Evolutionary conservation across 2,113 vertebrate genomes (phyloP).

Genomic region (Panurus biarmicus): DNA sequence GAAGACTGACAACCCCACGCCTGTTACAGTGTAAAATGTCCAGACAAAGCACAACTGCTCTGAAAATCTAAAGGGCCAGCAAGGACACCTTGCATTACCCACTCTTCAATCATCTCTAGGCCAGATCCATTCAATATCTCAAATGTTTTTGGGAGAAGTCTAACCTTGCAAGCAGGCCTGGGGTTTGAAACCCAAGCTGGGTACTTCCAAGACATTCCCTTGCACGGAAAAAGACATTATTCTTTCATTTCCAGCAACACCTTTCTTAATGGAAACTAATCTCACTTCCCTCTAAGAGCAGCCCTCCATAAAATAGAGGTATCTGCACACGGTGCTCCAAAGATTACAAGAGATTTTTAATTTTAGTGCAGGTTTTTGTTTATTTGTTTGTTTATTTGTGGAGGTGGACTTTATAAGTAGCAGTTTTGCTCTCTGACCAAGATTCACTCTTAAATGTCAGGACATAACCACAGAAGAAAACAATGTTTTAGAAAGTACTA

Average conservation of each 20-base stretch:
- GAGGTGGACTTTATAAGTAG: not conserved
- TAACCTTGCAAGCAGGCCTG: not conserved
- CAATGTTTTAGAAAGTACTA: not conserved
- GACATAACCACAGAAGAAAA: slow-evolving; percentile 1
- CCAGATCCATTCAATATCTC: not conserved
- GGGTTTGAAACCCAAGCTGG: not conserved
- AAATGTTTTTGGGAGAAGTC: not conserved
- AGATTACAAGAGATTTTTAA: not conserved
- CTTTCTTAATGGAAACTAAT: not conserved
- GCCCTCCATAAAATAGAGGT: not conserved
- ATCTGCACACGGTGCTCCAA: not conserved
- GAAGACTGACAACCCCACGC: not conserved
- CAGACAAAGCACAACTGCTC: not conserved
- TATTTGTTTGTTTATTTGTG: not conserved
- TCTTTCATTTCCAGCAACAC: not conserved
- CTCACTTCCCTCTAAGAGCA: not conserved
- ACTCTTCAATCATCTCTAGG: not conserved
- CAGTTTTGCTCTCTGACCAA: not conserved
- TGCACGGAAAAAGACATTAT: not conserved
- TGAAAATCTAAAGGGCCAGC: not conserved
- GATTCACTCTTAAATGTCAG: not conserved
- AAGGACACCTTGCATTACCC: not conserved
- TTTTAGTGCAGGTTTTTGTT: not conserved
- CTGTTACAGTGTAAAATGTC: not conserved
- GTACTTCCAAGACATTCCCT: not conserved